Percentiles rank a stretch among this genome's conserved stretches.
Evolutionary conservation across 2,797 vertebrate species (phyloP).

Genomic region (Brotula barbata): DNA sequence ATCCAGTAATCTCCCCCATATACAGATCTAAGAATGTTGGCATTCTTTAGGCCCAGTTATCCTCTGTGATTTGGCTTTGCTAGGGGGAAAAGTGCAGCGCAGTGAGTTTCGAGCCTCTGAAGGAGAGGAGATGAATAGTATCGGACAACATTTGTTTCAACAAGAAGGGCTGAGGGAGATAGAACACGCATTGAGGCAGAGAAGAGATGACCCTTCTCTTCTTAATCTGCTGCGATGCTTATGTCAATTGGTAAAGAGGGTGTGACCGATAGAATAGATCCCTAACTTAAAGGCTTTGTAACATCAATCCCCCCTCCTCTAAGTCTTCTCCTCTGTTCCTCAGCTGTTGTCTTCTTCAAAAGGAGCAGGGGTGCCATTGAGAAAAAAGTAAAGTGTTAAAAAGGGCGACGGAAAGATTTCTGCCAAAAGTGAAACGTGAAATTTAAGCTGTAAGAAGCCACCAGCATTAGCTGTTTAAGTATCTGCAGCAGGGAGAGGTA

Average conservation of each 20-base stretch:
- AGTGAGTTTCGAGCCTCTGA: slow-evolving; percentile 34
- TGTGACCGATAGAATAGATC: slow-evolving; percentile 74
- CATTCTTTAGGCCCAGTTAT: slow-evolving; percentile 46
- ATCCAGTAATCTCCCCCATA: slow-evolving; percentile 53
- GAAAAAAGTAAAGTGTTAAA: slow-evolving; percentile 30
- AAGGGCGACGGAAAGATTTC: slow-evolving; percentile 62
- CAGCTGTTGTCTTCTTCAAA: slow-evolving; percentile 21
- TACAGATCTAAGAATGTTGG: slow-evolving; percentile 56
- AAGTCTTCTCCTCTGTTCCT: not conserved
- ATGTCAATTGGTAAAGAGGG: slow-evolving; percentile 72
- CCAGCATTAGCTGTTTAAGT: slow-evolving; percentile 75
- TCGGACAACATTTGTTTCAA: slow-evolving; percentile 64
- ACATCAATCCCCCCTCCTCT: not conserved
- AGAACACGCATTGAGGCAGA: slow-evolving; percentile 42
- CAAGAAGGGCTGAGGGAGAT: slow-evolving; percentile 49
- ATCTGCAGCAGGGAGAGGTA: slow-evolving; percentile 67
- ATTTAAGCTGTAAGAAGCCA: slow-evolving; percentile 72
- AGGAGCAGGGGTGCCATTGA: not conserved
- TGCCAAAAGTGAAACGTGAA: slow-evolving; percentile 71
- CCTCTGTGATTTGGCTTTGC: slow-evolving; percentile 57
- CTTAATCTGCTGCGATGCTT: slow-evolving; percentile 70
- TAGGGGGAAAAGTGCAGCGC: slow-evolving; percentile 15
- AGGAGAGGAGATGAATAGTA: slow-evolving; percentile 61
- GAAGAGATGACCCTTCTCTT: slow-evolving; percentile 54
- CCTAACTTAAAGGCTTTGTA: slow-evolving; percentile 64